A percentile compares a stretch with the other conserved stretches of the same genome.
Evolutionary conservation across 1,140 invertebrate species (phyloP).

Genomic region (Lucilia cuprina): DNA sequence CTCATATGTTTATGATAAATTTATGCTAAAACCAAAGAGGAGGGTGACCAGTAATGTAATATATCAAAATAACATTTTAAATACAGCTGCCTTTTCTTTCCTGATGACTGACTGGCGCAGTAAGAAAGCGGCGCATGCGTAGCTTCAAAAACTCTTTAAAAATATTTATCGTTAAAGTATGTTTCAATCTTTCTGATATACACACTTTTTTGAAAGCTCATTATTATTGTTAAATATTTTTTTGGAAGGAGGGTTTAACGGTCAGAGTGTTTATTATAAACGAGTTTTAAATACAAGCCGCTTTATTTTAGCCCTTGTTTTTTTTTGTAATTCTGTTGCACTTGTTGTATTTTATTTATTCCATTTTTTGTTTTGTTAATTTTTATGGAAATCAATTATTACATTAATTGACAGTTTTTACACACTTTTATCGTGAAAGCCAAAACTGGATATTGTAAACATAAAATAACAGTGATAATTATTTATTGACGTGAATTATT

Average conservation of each 20-base stretch:
- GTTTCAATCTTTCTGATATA: background rate
- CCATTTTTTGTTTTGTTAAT: background rate
- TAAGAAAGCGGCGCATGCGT: background rate
- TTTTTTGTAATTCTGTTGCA: background rate
- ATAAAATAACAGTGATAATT: background rate
- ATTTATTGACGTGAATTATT: background rate
- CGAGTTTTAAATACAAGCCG: background rate
- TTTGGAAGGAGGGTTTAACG: background rate
- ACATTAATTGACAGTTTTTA: background rate
- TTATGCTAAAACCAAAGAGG: background rate
- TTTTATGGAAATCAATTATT: background rate
- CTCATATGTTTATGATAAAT: constrained; percentile 11
- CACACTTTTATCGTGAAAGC: background rate
- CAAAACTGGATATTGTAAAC: background rate
- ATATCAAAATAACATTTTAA: background rate
- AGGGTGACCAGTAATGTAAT: background rate
- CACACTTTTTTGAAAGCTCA: background rate
- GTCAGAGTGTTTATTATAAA: background rate
- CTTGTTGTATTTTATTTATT: background rate
- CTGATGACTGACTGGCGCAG: background rate
- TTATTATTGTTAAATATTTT: background rate
- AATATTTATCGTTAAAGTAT: background rate
- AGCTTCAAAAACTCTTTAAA: background rate
- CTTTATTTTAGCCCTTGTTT: background rate
- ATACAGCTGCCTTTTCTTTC: background rate